Evolutionary conservation across 2,113 vertebrate genomes (phyloP), one percentile per base, ranked within the genome.

Genomic region (Salminus brasiliensis): DNA sequence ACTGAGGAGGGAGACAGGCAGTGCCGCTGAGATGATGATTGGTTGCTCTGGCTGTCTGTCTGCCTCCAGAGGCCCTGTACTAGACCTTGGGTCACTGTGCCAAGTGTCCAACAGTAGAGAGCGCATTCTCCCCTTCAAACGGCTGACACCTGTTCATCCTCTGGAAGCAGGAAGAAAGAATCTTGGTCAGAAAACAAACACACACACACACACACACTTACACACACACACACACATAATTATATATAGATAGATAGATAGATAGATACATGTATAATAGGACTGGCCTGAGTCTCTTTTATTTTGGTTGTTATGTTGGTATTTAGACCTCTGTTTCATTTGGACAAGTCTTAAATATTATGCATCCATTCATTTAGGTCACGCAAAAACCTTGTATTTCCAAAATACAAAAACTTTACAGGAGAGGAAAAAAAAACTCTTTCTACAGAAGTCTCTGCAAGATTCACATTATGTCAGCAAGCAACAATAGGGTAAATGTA

Each of bases 101-200:
- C 80, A 84, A 70, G 79, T 80, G 83, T 84, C 83, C n/a, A 49
- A 53, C 72, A 69, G 77, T 30, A 79, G 76, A 49, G 49, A 88
- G 85, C 80, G 84, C 52, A n/a, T n/a, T 4, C 57, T 65, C 85
- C 78, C 86, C 93, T 88, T 97, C 95, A 99, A 82, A 99, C 98
- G 75, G 97, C 96, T 78, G 97, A 98, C 80, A 98, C 97, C 90
- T 98, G 97, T 81, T 98, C 97, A 76, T 98, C 96, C 89, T 98
- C 97, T 97, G 95, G 72, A 72, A 36, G n/a, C 82, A 88, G 68
- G 85, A 91, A 0, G 84, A 63, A 82, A 78, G 78, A 69, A 74
- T 70, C 59, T 25, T 73, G 15, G 85, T 69, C 63, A 84, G 65
- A 12, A 25, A 16, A 25, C 1, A 5, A 6, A 67, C 15, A 70